phyloP scores from a whole-genome alignment of 2,888 invertebrate species.

The Augiades crinisus region DNA sequence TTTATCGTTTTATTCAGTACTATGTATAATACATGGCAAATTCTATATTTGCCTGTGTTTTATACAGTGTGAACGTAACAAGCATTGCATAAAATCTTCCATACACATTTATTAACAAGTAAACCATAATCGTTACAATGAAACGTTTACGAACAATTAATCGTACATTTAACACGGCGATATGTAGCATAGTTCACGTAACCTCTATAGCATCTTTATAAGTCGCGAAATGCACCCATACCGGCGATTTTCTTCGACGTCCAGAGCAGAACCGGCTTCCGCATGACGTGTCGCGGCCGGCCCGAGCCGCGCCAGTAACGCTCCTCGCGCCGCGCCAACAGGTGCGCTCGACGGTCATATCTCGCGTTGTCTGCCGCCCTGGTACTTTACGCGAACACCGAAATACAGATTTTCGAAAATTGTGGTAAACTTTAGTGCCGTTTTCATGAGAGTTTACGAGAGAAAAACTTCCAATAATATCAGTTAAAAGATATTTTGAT shows the following conservation, averaged over 20 bases:
- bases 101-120: too few species aligned
- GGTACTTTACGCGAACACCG: constrained; percentile 36
- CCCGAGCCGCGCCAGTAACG: constrained; percentile 67
- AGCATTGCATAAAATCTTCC: too few species aligned
- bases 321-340: constrained; percentile 71
- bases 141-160: too few species aligned
- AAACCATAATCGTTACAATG: too few species aligned
- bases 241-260: constrained; percentile 62
- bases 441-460: constrained; percentile 10
- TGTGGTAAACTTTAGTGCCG: constrained; percentile 36
- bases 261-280: constrained; percentile 73
- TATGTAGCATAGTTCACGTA: too few species aligned
- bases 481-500: constrained; percentile 4
- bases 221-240: constrained; percentile 25
- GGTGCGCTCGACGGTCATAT: constrained; percentile 55
- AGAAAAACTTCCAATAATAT: too few species aligned
- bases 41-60: too few species aligned
- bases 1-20: too few species aligned
- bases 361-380: constrained; percentile 50
- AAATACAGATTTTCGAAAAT: constrained; percentile 46
- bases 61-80: too few species aligned
- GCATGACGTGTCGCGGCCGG: constrained; percentile 73
- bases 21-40: too few species aligned
- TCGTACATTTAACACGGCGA: too few species aligned
- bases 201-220: constrained; percentile 40